phyloP scores from a whole-genome alignment of 2,797 vertebrate species.

The Arremon brunneinucha region DNA sequence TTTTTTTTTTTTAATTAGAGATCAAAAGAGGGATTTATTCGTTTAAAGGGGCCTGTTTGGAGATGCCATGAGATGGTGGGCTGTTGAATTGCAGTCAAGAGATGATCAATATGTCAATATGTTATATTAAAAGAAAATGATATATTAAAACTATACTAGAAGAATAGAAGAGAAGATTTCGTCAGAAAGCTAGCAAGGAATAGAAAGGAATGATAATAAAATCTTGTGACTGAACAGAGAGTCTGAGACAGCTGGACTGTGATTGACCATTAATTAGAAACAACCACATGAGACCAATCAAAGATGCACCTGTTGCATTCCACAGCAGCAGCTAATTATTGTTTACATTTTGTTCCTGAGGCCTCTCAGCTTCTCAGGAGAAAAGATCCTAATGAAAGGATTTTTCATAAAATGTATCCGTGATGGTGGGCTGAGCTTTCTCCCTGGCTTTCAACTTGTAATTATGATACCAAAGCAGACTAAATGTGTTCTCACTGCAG shows the following conservation, averaged over 20 bases:
- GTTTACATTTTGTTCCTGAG: background rate
- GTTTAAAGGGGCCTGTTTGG: background rate
- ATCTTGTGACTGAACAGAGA: background rate
- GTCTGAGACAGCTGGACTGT: background rate
- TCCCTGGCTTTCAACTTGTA: background rate
- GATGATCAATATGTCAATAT: too few relatives aligned
- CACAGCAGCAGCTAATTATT: background rate
- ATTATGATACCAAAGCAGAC: background rate
- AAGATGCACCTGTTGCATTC: background rate
- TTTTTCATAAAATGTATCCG: background rate
- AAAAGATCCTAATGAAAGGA: background rate
- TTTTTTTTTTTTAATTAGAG: background rate
- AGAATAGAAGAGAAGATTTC: background rate
- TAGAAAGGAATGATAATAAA: background rate
- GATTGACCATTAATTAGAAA: background rate
- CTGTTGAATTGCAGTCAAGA: background rate
- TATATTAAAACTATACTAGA: background rate
- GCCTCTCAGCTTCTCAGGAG: background rate
- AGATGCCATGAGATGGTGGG: background rate
- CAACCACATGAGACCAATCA: too few relatives aligned
- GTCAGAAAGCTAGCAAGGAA: background rate
- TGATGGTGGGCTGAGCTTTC: background rate
- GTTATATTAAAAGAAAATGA: background rate
- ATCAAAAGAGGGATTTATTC: background rate
- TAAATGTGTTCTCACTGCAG: background rate